phyloP scores from a whole-genome alignment of 2,888 invertebrate genomes.

The Spialia ferax region DNA sequence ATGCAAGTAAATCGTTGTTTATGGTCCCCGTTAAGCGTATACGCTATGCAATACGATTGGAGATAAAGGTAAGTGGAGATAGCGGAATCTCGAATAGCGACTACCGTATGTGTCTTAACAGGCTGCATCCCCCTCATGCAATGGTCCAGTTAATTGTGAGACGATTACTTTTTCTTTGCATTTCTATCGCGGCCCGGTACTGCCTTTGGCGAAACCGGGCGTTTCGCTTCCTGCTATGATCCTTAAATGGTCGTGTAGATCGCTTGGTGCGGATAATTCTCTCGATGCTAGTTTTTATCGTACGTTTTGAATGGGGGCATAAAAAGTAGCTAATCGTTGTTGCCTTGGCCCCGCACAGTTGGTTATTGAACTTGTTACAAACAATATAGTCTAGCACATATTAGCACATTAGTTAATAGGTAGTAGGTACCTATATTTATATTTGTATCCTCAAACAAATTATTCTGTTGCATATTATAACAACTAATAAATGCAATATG shows the following conservation, averaged over 20 bases:
- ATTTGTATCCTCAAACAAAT: too few species aligned
- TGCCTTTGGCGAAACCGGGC: slow-evolving; percentile 59
- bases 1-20: slow-evolving; percentile 55
- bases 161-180: slow-evolving; percentile 63
- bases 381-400: slow-evolving; percentile 45
- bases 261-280: slow-evolving; percentile 68
- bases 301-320: slow-evolving; percentile 54
- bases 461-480: too few species aligned
- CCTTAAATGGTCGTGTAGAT: slow-evolving; percentile 70
- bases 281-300: slow-evolving; percentile 63
- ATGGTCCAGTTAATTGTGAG: slow-evolving; percentile 65
- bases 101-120: slow-evolving; percentile 57
- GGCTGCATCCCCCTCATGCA: slow-evolving; percentile 50
- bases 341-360: slow-evolving; percentile 46
- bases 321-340: slow-evolving; percentile 59
- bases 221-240: slow-evolving; percentile 70
- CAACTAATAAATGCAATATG: too few species aligned
- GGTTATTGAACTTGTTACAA: slow-evolving; percentile 57
- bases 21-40: slow-evolving; percentile 45
- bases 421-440: too few species aligned
- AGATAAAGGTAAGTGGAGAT: slow-evolving; percentile 44
- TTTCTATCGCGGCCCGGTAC: slow-evolving; percentile 55
- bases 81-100: slow-evolving; percentile 56
- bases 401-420: too few species aligned
- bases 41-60: slow-evolving; percentile 33